Base-by-base conservation (phyloP, 2,113 vertebrate species). In the Phalacrocorax pelagicus region DNA sequence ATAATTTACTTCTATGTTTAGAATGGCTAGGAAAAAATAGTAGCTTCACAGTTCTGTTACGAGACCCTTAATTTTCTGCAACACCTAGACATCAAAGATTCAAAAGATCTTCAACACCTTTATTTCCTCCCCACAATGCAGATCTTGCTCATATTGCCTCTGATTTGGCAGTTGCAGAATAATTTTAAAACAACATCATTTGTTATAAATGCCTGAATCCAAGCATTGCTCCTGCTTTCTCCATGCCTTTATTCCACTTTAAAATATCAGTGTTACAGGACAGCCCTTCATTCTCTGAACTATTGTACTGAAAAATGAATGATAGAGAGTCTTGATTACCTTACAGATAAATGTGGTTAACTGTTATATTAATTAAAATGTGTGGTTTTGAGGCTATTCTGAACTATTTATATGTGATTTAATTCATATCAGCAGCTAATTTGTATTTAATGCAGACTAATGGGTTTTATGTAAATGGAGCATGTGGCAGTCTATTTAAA, bases 381-480 rank as follows among this genome's bases (percentile, higher is more conserved):
- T 63, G 12, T 96, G 93, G 86, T 83, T 98, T 96, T 98, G 93
- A 78, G 84, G 96, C 92, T 98, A 98, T 97, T 98, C 96, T 96
- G 91, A 97, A 97, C 97, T 98, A 98, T 98, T 98, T 98, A 98
- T 98, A 98, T 8, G 94, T 98, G 97, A 98, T 98, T 98, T 98
- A 98, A 98, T 98, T 98, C 96, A 97, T 98, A 98, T 98, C 97
- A 98, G 95, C 96, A 98, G 97, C 97, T 98, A 98, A 98, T 98
- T 98, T 98, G 97, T 98, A 98, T 98, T 98, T 98, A 98, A 98
- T 98, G 96, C 97, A 98, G 98, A 98, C 97, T 98, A 98, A 99
- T 98, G 97, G 98, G 94, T 97, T 98, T 98, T 98, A 98, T 98
- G 98, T 98, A 98, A 99, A 98, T 98, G 98, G 96, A 98, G 96